These are phyloP conservation scores for Nymphalis urticae DNA, from an alignment of 2,888 invertebrate genomes.

Conservation along the genomic window DNA sequence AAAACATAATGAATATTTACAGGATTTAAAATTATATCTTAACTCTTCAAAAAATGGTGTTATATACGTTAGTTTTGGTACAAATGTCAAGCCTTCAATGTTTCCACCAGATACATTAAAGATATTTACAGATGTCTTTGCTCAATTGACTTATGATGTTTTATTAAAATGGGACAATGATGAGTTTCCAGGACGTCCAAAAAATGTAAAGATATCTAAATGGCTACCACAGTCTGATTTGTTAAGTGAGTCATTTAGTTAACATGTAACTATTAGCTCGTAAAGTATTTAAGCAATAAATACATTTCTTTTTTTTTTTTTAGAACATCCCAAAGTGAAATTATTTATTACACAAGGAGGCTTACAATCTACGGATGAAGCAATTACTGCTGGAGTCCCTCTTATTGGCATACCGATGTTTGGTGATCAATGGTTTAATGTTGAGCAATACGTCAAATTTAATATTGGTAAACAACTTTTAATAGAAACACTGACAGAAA, in stretches of 20 bases:
- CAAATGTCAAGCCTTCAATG: constrained; percentile 8
- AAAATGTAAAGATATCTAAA: constrained; percentile 49
- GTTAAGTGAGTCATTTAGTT: constrained; percentile 44
- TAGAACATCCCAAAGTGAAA: constrained; percentile 57
- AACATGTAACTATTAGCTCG: no score
- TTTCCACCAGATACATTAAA: constrained; percentile 44
- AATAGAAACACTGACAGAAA: constrained; percentile 47
- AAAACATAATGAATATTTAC: constrained; percentile 13
- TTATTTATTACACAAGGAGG: constrained; percentile 73
- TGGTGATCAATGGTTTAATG: constrained; percentile 64
- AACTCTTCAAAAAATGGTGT: constrained; percentile 52
- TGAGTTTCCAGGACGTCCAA: constrained; percentile 41
- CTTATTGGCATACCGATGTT: constrained; percentile 64
- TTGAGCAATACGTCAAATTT: constrained; percentile 47
- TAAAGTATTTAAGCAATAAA: no score
- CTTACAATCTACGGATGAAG: constrained; percentile 67
- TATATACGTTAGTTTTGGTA: constrained; percentile 45
- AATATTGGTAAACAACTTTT: constrained; percentile 56
- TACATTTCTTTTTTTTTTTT: not conserved
- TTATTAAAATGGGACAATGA: constrained; percentile 60
- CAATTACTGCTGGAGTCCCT: constrained; percentile 62
- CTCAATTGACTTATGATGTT: constrained; percentile 55
- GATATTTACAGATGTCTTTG: constrained; percentile 50
- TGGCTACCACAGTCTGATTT: constrained; percentile 52
- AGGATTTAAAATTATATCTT: constrained; percentile 50